Evolutionary conservation across 2,888 invertebrate species (phyloP).

Genomic region (Scaptomyza caliginosa): DNA sequence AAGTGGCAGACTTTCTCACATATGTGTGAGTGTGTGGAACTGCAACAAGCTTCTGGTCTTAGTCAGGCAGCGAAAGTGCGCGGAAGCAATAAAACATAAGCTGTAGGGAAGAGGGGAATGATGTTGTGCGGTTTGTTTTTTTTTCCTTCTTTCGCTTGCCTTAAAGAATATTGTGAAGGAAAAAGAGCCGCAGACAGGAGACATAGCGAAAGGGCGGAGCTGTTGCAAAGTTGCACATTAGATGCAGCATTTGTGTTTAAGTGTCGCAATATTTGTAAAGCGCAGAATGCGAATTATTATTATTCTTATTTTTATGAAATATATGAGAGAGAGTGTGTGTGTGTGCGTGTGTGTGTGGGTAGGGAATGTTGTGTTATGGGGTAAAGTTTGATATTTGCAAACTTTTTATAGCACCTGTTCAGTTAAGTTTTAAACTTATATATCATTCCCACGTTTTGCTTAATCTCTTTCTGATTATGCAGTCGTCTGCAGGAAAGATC

Average conservation of each 20-base stretch:
- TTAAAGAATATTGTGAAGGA: not conserved
- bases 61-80: conserved; percentile 57
- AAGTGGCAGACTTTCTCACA: conserved; percentile 70
- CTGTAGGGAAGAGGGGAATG: conserved; percentile 22
- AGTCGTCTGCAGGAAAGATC: not conserved
- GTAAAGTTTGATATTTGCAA: too few species aligned
- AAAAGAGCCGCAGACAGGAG: conserved; percentile 4
- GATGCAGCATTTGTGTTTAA: conserved; percentile 69
- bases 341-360: conserved; percentile 36
- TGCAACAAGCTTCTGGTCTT: conserved; percentile 52
- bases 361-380: not conserved
- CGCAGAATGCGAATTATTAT: conserved; percentile 51
- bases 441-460: not conserved
- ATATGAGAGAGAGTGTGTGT: conserved; percentile 51
- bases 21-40: conserved; percentile 37
- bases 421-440: not conserved
- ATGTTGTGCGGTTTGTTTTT: conserved; percentile 64
- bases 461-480: conserved; percentile 5
- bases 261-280: conserved; percentile 71
- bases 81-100: conserved; percentile 74
- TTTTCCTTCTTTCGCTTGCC: conserved; percentile 44
- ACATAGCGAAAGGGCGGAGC: not conserved
- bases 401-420: not conserved
- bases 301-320: conserved; percentile 35
- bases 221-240: conserved; percentile 50